Percentiles rank a stretch among this genome's conserved stretches.
Conservation (phyloP, 2,888 invertebrate species). For the Trichopria drosophilae region DNA sequence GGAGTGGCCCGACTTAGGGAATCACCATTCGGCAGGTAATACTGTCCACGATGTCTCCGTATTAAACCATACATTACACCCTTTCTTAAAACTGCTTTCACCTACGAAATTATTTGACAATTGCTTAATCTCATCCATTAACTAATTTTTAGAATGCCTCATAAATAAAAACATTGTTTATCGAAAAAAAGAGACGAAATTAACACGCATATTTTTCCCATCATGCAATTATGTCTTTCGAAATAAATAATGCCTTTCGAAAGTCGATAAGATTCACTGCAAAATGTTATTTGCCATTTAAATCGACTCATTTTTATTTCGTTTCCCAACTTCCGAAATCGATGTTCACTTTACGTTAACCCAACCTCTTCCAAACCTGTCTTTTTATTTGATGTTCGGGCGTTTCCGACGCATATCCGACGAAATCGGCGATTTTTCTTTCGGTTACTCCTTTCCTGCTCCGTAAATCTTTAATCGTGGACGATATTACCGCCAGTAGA, state of each 20-base stretch:
- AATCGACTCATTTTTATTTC: no score
- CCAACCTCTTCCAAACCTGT: no score
- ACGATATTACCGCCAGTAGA: conserved; percentile 46
- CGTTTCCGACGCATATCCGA: conserved; percentile 43
- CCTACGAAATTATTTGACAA: no score
- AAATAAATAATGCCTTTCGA: not conserved
- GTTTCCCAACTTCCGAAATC: conserved; percentile 1
- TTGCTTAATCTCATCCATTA: no score
- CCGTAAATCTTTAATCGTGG: conserved; percentile 48
- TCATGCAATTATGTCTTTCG: not conserved
- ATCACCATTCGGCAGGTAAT: conserved; percentile 46
- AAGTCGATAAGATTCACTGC: no score
- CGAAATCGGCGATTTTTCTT: conserved; percentile 46
- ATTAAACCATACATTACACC: conserved; percentile 50
- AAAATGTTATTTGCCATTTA: no score
- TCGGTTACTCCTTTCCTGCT: conserved; percentile 47
- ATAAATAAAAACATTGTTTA: not conserved
- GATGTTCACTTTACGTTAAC: no score
- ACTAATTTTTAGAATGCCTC: conserved; percentile 8
- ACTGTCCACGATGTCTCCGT: conserved; percentile 44
- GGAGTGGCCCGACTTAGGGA: no score
- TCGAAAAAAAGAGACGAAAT: no score
- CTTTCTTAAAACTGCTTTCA: conserved; percentile 42
- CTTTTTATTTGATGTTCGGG: conserved; percentile 43
- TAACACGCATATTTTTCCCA: no score